A percentile compares a stretch with the other conserved stretches of the same genome.
phyloP scores from a whole-genome alignment of 2,113 vertebrate genomes.

The Gadus chalcogrammus region DNA sequence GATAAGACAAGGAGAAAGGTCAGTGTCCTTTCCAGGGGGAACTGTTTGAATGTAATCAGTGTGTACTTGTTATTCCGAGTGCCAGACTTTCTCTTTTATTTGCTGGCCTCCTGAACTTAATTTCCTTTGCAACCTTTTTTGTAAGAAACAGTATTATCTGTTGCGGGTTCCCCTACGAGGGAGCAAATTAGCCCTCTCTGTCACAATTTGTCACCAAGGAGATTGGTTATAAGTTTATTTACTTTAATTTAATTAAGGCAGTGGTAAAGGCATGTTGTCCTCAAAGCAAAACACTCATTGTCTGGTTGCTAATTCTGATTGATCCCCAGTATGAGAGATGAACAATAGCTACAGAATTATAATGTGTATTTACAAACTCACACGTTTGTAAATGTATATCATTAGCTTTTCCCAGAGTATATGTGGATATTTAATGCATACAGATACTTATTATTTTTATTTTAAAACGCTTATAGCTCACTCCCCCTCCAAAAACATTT shows the following conservation, averaged over 20 bases:
- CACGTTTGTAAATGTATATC: conserved; percentile 29
- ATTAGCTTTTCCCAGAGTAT: neutral
- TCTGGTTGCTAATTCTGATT: conserved; percentile 70
- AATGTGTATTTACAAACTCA: conserved; percentile 46
- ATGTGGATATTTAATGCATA: too few species aligned
- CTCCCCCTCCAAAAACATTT: too few species aligned
- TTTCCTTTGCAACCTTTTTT: conserved; percentile 91
- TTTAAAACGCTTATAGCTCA: too few species aligned
- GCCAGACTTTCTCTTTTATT: conserved; percentile 78
- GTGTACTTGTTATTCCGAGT: conserved; percentile 79
- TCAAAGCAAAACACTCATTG: conserved; percentile 57
- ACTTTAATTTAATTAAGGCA: conserved; percentile 82
- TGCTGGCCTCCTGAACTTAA: conserved; percentile 86
- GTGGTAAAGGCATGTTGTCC: conserved; percentile 69
- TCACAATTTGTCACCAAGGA: conserved; percentile 76
- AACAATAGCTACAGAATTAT: conserved; percentile 54
- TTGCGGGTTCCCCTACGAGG: conserved; percentile 80
- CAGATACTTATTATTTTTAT: too few species aligned
- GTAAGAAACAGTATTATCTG: conserved; percentile 90
- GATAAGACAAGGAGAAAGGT: conserved; percentile 77
- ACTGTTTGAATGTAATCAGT: conserved; percentile 84
- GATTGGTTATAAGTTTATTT: conserved; percentile 93
- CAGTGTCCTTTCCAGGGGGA: conserved; percentile 74
- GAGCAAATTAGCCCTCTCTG: conserved; percentile 82
- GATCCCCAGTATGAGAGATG: conserved; percentile 37